Percentiles rank a stretch among this genome's conserved stretches.
phyloP scores from a whole-genome alignment of 2,113 vertebrate species.

The Ptychochromis oligacanthus region DNA sequence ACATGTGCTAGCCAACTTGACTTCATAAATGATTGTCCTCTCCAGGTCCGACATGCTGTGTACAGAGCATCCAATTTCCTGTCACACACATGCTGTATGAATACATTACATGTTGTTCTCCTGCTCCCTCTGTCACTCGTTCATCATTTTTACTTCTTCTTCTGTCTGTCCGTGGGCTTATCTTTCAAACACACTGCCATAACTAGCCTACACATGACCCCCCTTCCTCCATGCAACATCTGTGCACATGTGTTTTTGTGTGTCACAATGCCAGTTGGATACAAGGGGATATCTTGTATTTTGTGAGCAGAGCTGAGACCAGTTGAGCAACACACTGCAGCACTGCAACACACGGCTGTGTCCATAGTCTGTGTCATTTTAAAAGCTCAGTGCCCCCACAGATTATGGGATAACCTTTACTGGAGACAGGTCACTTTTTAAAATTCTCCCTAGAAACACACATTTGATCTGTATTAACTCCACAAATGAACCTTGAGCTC shows the following conservation, averaged over 20 bases:
- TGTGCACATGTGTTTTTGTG: not conserved
- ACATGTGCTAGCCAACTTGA: not conserved
- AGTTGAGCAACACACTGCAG: not conserved
- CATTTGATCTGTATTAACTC: not conserved
- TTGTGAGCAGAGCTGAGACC: not conserved
- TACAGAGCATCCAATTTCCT: conserved; percentile 40
- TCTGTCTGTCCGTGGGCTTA: not conserved
- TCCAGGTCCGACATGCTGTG: conserved; percentile 57
- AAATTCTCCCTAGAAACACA: not conserved
- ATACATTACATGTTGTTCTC: conserved; percentile 23
- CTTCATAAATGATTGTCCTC: conserved; percentile 40
- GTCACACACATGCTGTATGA: conserved; percentile 39
- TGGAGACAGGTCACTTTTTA: not conserved
- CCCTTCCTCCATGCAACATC: not conserved
- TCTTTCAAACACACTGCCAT: conserved; percentile 7
- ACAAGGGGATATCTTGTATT: not conserved
- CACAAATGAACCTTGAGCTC: not conserved
- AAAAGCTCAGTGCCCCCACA: not conserved
- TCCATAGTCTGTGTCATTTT: too few species aligned
- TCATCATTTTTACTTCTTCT: not conserved
- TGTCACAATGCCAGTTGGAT: not conserved
- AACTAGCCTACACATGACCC: not conserved
- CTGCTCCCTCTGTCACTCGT: not conserved
- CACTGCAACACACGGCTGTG: too few species aligned
- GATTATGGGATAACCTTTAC: not conserved